Conservation (phyloP, 2,113 vertebrate genomes). For the Recurvirostra avosetta region DNA sequence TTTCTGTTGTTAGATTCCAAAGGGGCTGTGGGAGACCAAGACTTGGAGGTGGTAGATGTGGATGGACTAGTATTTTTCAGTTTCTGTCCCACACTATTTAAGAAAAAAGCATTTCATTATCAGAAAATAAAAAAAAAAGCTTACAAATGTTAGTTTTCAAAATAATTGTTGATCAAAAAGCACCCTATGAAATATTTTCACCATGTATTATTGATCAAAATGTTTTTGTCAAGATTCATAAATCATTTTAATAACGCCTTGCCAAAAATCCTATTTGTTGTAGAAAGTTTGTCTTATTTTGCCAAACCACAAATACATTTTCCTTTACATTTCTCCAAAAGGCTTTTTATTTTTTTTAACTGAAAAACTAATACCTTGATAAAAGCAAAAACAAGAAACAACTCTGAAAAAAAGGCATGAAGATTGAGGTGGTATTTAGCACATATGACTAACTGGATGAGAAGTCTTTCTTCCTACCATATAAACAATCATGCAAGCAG, state of each 20-base stretch:
- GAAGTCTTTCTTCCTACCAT: background rate
- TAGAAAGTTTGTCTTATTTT: background rate
- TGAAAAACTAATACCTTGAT: background rate
- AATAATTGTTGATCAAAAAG: background rate
- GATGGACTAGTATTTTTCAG: background rate
- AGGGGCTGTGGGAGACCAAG: background rate
- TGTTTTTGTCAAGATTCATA: background rate
- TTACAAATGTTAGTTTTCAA: background rate
- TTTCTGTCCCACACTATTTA: background rate
- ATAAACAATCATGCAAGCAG: background rate
- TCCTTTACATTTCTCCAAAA: background rate
- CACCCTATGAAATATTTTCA: background rate
- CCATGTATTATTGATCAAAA: background rate
- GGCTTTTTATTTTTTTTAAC: background rate
- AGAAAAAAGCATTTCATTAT: background rate
- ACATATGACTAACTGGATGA: background rate
- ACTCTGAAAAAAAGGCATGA: background rate
- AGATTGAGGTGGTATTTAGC: background rate
- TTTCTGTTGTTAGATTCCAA: background rate
- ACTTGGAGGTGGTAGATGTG: background rate
- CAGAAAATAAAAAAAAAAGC: background rate
- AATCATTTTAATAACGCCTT: background rate
- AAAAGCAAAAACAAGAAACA: background rate
- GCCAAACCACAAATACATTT: background rate
- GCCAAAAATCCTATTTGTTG: background rate